These are phyloP conservation scores for Acinonyx jubatus DNA, from an alignment of 2,113 vertebrate genomes.

Conservation along the genomic window DNA sequence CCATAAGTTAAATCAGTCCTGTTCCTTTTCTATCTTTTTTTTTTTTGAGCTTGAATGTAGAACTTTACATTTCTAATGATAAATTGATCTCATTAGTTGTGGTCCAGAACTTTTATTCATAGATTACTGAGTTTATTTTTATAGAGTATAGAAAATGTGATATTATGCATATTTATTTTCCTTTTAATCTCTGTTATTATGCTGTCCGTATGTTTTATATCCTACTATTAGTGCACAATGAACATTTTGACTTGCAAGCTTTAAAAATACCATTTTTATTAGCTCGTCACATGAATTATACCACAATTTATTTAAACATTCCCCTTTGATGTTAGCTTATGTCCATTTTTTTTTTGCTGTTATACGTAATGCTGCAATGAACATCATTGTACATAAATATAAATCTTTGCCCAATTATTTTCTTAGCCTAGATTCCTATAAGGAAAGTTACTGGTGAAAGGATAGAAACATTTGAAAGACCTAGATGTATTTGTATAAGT, in stretches of 20 bases:
- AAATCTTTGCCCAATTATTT: conserved; percentile 55
- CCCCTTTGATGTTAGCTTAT: not conserved
- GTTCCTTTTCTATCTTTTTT: not conserved
- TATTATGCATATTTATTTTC: conserved; percentile 40
- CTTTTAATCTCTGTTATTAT: conserved; percentile 49
- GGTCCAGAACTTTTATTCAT: conserved; percentile 46
- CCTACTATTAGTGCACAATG: conserved; percentile 47
- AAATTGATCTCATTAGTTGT: conserved; percentile 51
- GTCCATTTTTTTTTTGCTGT: not conserved
- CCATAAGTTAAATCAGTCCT: not conserved
- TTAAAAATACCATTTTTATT: conserved; percentile 51
- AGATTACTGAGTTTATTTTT: conserved; percentile 50
- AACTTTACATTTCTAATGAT: conserved; percentile 51
- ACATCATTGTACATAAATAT: conserved; percentile 16
- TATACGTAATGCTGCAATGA: not conserved
- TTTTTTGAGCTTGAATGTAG: not conserved
- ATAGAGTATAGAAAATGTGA: conserved; percentile 22
- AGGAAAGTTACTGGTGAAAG: conserved; percentile 39
- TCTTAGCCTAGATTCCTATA: conserved; percentile 27
- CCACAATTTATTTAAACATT: conserved; percentile 26
- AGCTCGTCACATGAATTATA: conserved; percentile 35
- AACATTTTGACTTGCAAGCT: conserved; percentile 32
- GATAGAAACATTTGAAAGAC: not conserved
- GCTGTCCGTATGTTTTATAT: conserved; percentile 61
- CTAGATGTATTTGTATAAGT: not conserved